Evolutionary conservation across 1,140 invertebrate genomes (phyloP).

Genomic region (Eupeodes corollae): DNA sequence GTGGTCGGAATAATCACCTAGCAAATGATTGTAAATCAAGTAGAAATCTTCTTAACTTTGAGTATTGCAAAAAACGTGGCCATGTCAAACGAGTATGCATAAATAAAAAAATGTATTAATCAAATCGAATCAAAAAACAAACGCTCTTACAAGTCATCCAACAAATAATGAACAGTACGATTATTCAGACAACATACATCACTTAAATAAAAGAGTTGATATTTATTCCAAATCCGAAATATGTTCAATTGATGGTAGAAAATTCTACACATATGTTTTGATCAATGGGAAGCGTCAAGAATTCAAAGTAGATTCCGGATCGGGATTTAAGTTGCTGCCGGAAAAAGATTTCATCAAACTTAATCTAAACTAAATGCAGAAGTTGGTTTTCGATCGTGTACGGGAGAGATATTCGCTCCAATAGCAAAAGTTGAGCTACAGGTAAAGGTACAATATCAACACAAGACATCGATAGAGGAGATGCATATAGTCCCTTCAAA

Average conservation of each 20-base stretch:
- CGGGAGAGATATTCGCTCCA: neutral
- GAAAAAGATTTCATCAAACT: conserved; percentile 1
- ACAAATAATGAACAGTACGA: neutral
- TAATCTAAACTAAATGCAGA: neutral
- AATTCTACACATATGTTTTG: conserved; percentile 1
- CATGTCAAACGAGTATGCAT: neutral
- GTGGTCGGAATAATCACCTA: conserved; percentile 3
- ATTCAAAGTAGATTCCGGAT: conserved; percentile 5
- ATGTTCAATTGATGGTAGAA: neutral
- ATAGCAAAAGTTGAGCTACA: neutral
- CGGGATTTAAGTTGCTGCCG: neutral
- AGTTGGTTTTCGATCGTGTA: neutral
- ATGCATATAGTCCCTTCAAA: neutral
- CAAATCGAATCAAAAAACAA: neutral
- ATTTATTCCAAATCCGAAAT: neutral
- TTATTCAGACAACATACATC: neutral
- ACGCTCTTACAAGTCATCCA: neutral
- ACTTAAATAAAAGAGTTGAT: neutral
- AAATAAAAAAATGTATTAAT: neutral
- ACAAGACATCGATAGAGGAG: neutral
- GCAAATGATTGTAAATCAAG: conserved; percentile 1
- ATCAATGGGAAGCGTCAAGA: neutral
- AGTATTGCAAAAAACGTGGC: neutral
- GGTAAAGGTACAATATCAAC: neutral
- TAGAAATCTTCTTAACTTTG: conserved; percentile 2